Conservation (phyloP, 2,888 invertebrate genomes). For the Tortrix viridana region DNA sequence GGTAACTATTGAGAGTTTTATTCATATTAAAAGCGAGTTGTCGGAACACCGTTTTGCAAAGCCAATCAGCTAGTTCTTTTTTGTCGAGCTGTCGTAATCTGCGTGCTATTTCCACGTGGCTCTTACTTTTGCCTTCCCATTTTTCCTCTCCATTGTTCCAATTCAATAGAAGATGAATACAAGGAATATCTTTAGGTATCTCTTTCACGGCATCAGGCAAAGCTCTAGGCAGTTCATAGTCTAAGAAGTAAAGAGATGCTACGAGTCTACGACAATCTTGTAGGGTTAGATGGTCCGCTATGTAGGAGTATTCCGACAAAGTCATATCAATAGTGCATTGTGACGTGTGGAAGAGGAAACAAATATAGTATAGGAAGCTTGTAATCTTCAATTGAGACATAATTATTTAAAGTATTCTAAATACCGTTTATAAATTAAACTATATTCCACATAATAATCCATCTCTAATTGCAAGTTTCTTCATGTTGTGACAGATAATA, state of each 20-base stretch:
- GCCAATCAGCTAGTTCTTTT: slow-evolving; percentile 84
- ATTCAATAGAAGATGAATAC: slow-evolving; percentile 81
- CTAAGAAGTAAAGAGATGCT: slow-evolving; percentile 81
- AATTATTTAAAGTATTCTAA: no score
- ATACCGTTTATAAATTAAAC: no score
- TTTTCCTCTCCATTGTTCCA: slow-evolving; percentile 77
- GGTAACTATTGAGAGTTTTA: slow-evolving; percentile 48
- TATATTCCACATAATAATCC: no score
- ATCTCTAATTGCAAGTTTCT: background rate
- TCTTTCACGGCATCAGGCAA: slow-evolving; percentile 59
- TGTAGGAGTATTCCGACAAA: slow-evolving; percentile 63
- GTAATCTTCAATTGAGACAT: no score
- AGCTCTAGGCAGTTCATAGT: slow-evolving; percentile 54
- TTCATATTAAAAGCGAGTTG: slow-evolving; percentile 79
- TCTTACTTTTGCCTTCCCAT: slow-evolving; percentile 81
- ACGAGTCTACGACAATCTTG: slow-evolving; percentile 84
- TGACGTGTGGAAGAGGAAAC: slow-evolving; percentile 40
- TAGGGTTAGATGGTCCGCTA: slow-evolving; percentile 82
- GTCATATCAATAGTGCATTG: slow-evolving; percentile 62
- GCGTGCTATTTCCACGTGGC: slow-evolving; percentile 81
- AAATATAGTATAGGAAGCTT: background rate
- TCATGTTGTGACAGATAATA: background rate
- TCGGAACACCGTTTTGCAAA: slow-evolving; percentile 83
- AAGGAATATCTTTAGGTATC: slow-evolving; percentile 78
- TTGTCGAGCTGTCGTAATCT: slow-evolving; percentile 85